phyloP scores from a whole-genome alignment of 1,140 invertebrate species.

The Diprion similis region DNA sequence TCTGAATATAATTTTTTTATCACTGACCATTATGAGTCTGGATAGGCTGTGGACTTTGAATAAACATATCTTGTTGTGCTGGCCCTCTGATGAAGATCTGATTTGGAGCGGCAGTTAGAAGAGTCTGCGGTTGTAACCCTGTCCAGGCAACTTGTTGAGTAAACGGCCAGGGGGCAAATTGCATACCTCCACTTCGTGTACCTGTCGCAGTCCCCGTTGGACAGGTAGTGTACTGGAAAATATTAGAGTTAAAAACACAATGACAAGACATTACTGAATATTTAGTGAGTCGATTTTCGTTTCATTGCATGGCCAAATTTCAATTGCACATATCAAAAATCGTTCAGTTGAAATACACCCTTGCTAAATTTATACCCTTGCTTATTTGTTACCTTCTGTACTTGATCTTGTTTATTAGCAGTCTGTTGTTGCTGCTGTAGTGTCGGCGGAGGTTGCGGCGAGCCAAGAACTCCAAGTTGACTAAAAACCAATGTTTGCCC shows the following conservation, averaged over 20 bases:
- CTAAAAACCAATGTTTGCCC: conserved; percentile 82
- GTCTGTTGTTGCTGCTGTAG: conserved; percentile 56
- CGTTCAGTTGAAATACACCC: neutral
- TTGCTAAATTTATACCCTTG: too few species aligned
- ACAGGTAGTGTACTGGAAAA: conserved; percentile 64
- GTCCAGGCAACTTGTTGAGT: conserved; percentile 74
- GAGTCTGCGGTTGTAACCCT: conserved; percentile 71
- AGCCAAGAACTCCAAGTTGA: conserved; percentile 76
- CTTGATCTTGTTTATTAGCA: conserved; percentile 54
- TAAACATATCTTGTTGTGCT: conserved; percentile 84
- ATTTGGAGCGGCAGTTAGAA: conserved; percentile 72
- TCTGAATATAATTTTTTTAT: conserved; percentile 38
- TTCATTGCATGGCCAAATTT: neutral
- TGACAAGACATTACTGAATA: conserved; percentile 9
- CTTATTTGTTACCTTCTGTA: conserved; percentile 50
- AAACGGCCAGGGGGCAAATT: conserved; percentile 68
- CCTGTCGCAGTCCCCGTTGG: conserved; percentile 69
- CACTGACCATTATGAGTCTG: conserved; percentile 69
- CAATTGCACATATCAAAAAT: too few species aligned
- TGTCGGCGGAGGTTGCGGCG: conserved; percentile 66
- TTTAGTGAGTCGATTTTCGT: conserved; percentile 14
- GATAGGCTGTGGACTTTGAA: conserved; percentile 78
- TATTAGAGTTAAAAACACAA: conserved; percentile 38
- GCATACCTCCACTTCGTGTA: conserved; percentile 64
- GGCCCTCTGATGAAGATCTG: conserved; percentile 84